Conservation (phyloP, 1,140 invertebrate species). For the Tetraneura akinire region DNA sequence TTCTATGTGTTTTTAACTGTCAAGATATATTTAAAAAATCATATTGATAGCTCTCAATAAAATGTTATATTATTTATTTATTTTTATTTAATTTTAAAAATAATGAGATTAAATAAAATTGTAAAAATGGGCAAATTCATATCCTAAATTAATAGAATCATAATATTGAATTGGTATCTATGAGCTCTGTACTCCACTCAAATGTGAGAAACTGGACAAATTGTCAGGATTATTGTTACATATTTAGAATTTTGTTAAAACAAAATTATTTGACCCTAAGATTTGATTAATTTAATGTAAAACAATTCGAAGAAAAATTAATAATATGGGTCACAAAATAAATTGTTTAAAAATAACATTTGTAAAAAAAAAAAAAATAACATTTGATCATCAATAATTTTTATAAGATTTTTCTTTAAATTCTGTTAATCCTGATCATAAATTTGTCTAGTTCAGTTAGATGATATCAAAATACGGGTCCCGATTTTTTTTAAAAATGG, state of each 20-base stretch:
- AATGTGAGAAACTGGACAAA: slow-evolving; percentile 9
- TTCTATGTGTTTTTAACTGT: slow-evolving; percentile 35
- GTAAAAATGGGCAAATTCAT: background rate
- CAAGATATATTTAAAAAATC: slow-evolving; percentile 26
- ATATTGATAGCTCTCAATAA: background rate
- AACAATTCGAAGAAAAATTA: background rate
- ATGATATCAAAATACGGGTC: slow-evolving; percentile 43
- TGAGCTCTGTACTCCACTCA: background rate
- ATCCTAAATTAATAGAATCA: slow-evolving; percentile 1
- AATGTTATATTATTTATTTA: background rate
- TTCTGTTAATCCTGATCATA: slow-evolving; percentile 24
- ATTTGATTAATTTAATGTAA: background rate
- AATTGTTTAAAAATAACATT: background rate
- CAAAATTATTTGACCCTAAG: background rate
- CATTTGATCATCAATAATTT: background rate
- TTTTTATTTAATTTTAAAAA: slow-evolving; percentile 6
- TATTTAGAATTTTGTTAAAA: background rate
- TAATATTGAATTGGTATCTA: background rate
- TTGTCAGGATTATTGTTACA: slow-evolving; percentile 7
- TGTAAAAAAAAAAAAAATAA: too few relatives aligned
- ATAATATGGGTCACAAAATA: slow-evolving; percentile 4
- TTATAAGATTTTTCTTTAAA: background rate
- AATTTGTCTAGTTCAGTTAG: slow-evolving; percentile 33
- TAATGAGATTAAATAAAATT: background rate
- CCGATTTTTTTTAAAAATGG: slow-evolving; percentile 50